Evolutionary conservation across 2,888 invertebrate species (phyloP).

Genomic region (Lamproptera curius): DNA sequence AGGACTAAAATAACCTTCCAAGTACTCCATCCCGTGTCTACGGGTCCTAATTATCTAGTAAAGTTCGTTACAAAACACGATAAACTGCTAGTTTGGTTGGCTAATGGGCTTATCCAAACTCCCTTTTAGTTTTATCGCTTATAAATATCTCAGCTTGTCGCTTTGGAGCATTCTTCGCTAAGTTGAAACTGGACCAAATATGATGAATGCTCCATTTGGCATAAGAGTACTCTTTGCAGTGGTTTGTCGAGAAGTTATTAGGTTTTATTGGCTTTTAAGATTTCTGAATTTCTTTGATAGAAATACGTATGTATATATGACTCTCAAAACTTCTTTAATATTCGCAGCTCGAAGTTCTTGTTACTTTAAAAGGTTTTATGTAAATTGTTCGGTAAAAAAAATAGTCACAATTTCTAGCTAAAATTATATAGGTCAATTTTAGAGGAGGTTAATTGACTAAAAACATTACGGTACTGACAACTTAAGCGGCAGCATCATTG

Average conservation of each 20-base stretch:
- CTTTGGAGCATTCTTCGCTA: slow-evolving; percentile 12
- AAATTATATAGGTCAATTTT: no score
- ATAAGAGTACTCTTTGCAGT: not conserved
- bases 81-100: slow-evolving; percentile 28
- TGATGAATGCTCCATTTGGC: not conserved
- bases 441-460: no score
- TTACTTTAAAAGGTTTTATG: no score
- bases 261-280: not conserved
- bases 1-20: no score
- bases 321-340: no score
- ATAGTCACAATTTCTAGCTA: no score
- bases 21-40: slow-evolving; percentile 23
- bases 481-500: no score
- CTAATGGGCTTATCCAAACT: slow-evolving; percentile 24
- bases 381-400: no score
- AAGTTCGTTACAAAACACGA: slow-evolving; percentile 30
- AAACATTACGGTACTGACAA: no score
- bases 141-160: slow-evolving; percentile 23
- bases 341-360: no score
- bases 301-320: no score
- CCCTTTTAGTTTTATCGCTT: slow-evolving; percentile 24
- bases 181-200: not conserved
- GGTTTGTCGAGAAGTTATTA: not conserved
- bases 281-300: no score
- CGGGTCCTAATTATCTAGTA: slow-evolving; percentile 28